Percentiles rank a stretch among this genome's conserved stretches.
phyloP scores from a whole-genome alignment of 2,797 vertebrate species.

The Apodemus agrarius region DNA sequence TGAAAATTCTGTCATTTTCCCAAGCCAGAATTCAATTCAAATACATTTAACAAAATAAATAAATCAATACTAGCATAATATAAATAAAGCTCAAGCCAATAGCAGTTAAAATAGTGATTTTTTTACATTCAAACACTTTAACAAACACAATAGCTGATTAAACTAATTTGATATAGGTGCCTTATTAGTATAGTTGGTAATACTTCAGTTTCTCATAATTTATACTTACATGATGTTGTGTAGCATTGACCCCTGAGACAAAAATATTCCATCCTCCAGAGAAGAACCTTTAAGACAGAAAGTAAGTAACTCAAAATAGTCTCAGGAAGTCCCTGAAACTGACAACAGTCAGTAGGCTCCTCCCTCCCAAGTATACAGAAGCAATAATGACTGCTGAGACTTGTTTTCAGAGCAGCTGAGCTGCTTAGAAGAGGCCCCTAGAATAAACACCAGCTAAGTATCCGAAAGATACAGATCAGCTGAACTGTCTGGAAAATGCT shows the following conservation, averaged over 20 bases:
- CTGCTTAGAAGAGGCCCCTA: neutral
- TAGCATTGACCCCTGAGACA: neutral
- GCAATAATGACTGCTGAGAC: neutral
- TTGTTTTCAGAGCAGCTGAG: neutral
- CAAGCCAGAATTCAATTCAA: neutral
- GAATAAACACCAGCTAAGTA: neutral
- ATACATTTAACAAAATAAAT: neutral
- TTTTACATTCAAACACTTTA: neutral
- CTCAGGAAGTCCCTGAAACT: neutral
- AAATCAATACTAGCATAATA: neutral
- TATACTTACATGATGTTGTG: neutral
- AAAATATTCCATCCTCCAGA: neutral
- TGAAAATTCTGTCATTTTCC: neutral
- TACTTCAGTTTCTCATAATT: neutral
- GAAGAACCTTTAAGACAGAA: neutral
- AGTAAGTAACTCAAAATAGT: neutral
- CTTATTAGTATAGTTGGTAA: neutral
- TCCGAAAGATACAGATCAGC: neutral
- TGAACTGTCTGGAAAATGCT: neutral
- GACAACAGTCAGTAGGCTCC: neutral
- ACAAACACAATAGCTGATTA: neutral
- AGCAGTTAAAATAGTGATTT: neutral
- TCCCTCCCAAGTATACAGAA: neutral
- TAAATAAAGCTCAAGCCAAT: neutral
- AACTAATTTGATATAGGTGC: neutral